Percentiles rank a stretch among this genome's conserved stretches.
Evolutionary conservation across 2,888 invertebrate genomes (phyloP).

Genomic region (Meteorus colon): DNA sequence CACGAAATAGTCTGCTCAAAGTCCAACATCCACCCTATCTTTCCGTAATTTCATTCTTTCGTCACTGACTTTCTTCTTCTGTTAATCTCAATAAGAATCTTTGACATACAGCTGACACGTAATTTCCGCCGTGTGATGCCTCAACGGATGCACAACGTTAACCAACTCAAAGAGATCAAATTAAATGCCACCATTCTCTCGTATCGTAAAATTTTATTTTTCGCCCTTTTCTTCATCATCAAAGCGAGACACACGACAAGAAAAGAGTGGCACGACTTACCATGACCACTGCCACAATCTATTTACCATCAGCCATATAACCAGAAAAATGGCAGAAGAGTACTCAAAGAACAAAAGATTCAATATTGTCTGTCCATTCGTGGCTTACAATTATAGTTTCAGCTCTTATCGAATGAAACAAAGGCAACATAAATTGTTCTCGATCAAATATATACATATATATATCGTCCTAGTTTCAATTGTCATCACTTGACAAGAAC

Average conservation of each 20-base stretch:
- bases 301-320: background rate
- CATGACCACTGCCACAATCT: background rate
- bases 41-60: background rate
- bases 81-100: conserved; percentile 49
- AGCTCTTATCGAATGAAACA: conserved; percentile 1
- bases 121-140: conserved; percentile 58
- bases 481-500: background rate
- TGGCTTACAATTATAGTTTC: background rate
- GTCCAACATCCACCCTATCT: background rate
- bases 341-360: background rate
- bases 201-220: background rate
- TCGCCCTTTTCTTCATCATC: conserved; percentile 2
- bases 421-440: background rate
- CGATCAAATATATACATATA: background rate
- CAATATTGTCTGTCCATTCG: conserved; percentile 1
- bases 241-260: background rate
- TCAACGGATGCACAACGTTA: conserved; percentile 39
- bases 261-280: background rate
- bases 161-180: conserved; percentile 40
- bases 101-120: conserved; percentile 61
- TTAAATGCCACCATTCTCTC: conserved; percentile 28
- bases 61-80: background rate
- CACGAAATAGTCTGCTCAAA: background rate
- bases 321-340: background rate
- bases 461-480: background rate